Base-by-base conservation (phyloP, 1,140 invertebrate species). In the Mactra quadrangularis region DNA sequence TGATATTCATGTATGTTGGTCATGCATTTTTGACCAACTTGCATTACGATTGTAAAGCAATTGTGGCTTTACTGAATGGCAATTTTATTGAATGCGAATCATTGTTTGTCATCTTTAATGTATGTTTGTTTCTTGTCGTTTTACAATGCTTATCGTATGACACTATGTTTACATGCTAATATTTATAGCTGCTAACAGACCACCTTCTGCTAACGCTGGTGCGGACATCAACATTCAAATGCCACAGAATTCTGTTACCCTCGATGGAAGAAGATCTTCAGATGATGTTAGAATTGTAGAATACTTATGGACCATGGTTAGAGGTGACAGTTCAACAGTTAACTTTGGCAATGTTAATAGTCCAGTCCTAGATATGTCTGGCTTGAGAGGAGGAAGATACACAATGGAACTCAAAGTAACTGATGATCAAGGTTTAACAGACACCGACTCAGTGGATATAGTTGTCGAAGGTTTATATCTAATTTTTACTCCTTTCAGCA, bases 251-350 rank as follows among this genome's bases (percentile, higher is more conserved):
- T 7, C 29, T 4, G 75, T 78, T n/a, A 78, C 41, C 7, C 22
- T 78, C 17, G 59, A 66, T 29, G 75, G 75, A 11, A 62, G 41
- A 17, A 27, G n/a, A 35, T 62, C 55, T 1, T 52, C 75, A 3
- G 75, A 78, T 66, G 75, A 78, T 47, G 38, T 66, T 17, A 19
- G 33, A n/a, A 38, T 78, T 66, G 55, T 47, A 19, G 4, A 33
- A 1, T 81, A 81, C 33, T 1, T 27, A 25, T 78, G 75, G 75
- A 17, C 11, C n/a, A 15, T 66, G 11, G 11, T 64, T 35, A 27
- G 35, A 15, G 75, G 75, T 1, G 71, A 55, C n/a, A 13, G 13
- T 33, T 17, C 22, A 0, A 31, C 25, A 7, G 1, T 35, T 27
- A 19, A 38, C 3, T 0, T 19, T 4, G 41, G 19, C 25, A 9